These are phyloP conservation scores for Danio rerio DNA, from an alignment of 2,113 vertebrate species.

Conservation along the genomic window GRCz12tu NC_133176.1:14199001-14199500, in stretches of 20 bases:
- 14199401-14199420: too few species aligned
- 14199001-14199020: constrained; percentile 24
- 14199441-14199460: too few species aligned
- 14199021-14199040: constrained; percentile 25
- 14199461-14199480: too few species aligned
- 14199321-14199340: not conserved
- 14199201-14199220: not conserved
- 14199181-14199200: not conserved
- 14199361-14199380: not conserved
- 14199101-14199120: constrained; percentile 25
- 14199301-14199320: not conserved
- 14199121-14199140: constrained; percentile 20
- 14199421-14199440: too few species aligned
- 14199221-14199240: not conserved
- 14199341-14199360: not conserved
- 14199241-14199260: not conserved
- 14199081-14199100: constrained; percentile 23
- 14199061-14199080: not conserved
- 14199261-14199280: not conserved
- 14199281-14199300: not conserved
- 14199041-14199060: constrained; percentile 36
- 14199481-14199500: too few species aligned
- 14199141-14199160: constrained; percentile 27
- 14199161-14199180: constrained; percentile 5
- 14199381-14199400: not conserved